These are phyloP conservation scores for Rissa tridactyla DNA, from an alignment of 2,113 vertebrate genomes.

Conservation along the genomic window DNA sequence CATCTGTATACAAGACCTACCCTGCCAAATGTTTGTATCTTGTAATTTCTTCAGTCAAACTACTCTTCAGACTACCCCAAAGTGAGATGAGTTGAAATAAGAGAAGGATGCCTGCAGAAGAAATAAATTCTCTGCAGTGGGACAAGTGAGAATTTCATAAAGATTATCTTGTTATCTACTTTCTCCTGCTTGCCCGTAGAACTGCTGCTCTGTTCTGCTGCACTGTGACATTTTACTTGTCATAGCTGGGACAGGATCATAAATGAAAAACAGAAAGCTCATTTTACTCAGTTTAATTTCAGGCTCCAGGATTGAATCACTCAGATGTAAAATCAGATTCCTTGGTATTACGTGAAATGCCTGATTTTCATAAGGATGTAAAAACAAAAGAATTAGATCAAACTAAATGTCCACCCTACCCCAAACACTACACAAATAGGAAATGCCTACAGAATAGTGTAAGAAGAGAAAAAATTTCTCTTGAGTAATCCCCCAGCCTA, in stretches of 20 bases:
- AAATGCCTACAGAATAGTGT: background rate
- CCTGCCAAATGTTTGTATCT: background rate
- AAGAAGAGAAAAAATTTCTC: background rate
- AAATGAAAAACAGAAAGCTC: background rate
- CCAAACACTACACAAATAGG: background rate
- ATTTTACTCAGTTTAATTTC: background rate
- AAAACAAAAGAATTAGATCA: background rate
- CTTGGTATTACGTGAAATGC: background rate
- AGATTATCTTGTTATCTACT: background rate
- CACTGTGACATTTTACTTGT: background rate
- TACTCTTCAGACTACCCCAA: background rate
- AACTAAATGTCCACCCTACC: background rate
- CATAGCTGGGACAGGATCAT: background rate
- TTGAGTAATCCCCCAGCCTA: background rate
- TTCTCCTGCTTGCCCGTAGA: background rate
- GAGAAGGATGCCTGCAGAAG: background rate
- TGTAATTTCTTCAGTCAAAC: background rate
- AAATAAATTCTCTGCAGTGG: background rate
- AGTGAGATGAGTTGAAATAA: background rate
- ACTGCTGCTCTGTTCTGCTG: background rate
- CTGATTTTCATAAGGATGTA: background rate
- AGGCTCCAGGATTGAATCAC: background rate
- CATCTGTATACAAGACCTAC: background rate
- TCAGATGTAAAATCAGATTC: background rate
- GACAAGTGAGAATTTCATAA: background rate